These are phyloP conservation scores for Galerucella calmariensis DNA, from an alignment of 2,888 invertebrate genomes.

Conservation along the genomic window DNA sequence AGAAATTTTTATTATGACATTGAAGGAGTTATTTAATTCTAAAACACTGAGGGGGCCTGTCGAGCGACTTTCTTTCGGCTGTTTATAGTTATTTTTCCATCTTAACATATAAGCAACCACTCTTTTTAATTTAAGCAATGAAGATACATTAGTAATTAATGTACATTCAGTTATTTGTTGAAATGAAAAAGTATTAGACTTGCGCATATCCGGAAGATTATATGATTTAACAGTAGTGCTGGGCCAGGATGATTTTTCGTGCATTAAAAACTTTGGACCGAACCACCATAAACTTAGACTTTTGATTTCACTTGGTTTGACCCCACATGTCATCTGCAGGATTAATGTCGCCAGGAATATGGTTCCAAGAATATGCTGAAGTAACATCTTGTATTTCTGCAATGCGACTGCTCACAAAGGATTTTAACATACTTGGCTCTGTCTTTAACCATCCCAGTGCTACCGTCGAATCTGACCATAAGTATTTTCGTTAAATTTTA, in stretches of 20 bases:
- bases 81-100: too few relatives aligned
- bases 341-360: background rate
- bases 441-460: background rate
- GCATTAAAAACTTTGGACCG: slow-evolving; percentile 4
- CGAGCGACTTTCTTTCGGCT: too few relatives aligned
- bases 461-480: background rate
- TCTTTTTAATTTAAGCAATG: too few relatives aligned
- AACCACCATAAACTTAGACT: background rate
- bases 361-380: background rate
- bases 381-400: slow-evolving; percentile 1
- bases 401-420: background rate
- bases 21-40: too few relatives aligned
- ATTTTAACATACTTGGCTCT: background rate
- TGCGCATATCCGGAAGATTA: background rate
- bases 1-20: too few relatives aligned
- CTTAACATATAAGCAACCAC: too few relatives aligned
- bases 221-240: slow-evolving; percentile 2
- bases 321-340: too few relatives aligned
- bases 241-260: background rate
- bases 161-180: background rate
- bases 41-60: too few relatives aligned
- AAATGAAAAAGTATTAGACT: background rate
- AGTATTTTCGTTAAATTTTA: background rate
- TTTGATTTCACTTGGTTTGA: too few relatives aligned
- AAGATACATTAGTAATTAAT: too few relatives aligned